Evolutionary conservation across 2,113 vertebrate genomes (phyloP).

Genomic region (Lamprologus speciosus): DNA sequence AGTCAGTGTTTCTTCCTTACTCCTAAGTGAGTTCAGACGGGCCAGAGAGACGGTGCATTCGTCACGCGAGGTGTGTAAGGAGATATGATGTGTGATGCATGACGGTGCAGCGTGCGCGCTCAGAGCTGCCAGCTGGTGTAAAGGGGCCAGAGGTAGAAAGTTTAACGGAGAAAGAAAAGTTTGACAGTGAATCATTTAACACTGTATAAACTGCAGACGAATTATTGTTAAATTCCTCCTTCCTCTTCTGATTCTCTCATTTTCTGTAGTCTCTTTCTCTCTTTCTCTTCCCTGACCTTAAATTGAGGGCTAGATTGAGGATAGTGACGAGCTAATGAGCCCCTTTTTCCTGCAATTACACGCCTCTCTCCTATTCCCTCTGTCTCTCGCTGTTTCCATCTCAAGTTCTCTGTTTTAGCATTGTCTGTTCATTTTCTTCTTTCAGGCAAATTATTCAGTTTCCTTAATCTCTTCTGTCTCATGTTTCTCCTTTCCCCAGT

Average conservation of each 20-base stretch:
- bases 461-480: not conserved
- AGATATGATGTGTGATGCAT: slow-evolving; percentile 54
- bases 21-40: slow-evolving; percentile 18
- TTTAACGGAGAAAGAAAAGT: slow-evolving; percentile 33
- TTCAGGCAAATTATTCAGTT: not conserved
- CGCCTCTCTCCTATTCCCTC: slow-evolving; percentile 9
- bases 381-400: not conserved
- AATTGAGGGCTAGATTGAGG: slow-evolving; percentile 55
- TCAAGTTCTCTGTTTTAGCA: not conserved
- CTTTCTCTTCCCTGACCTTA: slow-evolving; percentile 25
- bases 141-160: slow-evolving; percentile 37
- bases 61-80: slow-evolving; percentile 53
- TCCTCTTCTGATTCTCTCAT: not conserved
- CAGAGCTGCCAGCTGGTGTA: slow-evolving; percentile 23
- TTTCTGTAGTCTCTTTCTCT: not conserved
- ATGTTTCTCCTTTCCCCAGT: not conserved
- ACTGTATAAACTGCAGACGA: not conserved
- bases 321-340: slow-evolving; percentile 57
- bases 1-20: not conserved
- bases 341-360: slow-evolving; percentile 61
- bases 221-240: slow-evolving; percentile 1
- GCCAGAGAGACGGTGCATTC: slow-evolving; percentile 28
- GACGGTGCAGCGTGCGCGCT: not conserved
- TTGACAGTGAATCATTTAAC: not conserved
- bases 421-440: not conserved